Evolutionary conservation across 2,888 invertebrate species (phyloP).

Genomic region (Reticulitermes lucifugus): DNA sequence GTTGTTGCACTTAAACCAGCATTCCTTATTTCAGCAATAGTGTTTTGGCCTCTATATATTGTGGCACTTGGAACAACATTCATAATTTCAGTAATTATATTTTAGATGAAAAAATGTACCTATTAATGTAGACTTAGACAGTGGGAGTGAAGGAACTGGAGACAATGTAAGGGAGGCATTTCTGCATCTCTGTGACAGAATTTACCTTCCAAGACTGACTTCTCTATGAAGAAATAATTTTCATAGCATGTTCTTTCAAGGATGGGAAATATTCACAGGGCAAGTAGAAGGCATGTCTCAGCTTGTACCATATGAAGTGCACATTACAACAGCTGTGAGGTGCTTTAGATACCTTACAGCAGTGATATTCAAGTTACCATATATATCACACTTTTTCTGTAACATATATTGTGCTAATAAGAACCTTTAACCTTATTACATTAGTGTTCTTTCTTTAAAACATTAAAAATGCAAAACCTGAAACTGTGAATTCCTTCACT

Average conservation of each 20-base stretch:
- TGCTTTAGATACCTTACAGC: constrained; percentile 4
- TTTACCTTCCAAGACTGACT: not conserved
- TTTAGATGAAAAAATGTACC: too few relatives aligned
- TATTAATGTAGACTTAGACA: too few relatives aligned
- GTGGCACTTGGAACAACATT: too few relatives aligned
- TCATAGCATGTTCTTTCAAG: not conserved
- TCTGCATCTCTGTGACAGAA: too few relatives aligned
- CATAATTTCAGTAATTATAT: too few relatives aligned
- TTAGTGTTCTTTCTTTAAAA: not conserved
- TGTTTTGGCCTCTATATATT: too few relatives aligned
- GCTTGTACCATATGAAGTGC: not conserved
- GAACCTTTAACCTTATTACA: not conserved
- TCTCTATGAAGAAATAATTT: not conserved
- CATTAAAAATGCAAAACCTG: not conserved
- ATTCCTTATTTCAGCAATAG: too few relatives aligned
- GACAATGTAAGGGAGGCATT: too few relatives aligned
- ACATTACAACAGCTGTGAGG: not conserved
- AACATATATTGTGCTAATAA: not conserved
- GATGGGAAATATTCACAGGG: not conserved
- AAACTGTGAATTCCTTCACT: too few relatives aligned
- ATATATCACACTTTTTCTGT: constrained; percentile 29
- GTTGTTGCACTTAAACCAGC: too few relatives aligned
- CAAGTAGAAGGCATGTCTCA: not conserved
- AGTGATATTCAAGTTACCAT: constrained; percentile 46
- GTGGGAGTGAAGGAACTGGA: too few relatives aligned